Evolutionary conservation across 2,888 invertebrate species (phyloP).

Genomic region (Stomorhina lunata): DNA sequence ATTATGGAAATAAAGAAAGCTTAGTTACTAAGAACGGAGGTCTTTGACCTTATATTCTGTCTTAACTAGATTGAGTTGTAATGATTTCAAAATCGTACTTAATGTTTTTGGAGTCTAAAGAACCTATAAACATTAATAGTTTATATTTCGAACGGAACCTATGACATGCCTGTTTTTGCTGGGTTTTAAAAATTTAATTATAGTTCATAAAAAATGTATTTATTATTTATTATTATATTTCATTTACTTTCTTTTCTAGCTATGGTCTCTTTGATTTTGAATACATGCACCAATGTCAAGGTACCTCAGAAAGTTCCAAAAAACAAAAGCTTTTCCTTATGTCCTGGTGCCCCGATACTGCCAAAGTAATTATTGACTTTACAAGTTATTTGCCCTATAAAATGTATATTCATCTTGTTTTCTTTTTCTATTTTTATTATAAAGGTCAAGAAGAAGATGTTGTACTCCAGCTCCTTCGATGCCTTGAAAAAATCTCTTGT

Average conservation of each 20-base stretch:
- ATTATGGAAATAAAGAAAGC: too few species aligned
- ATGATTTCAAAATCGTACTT: too few species aligned
- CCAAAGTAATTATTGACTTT: slow-evolving; percentile 89
- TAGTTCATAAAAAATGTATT: neutral
- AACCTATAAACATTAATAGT: too few species aligned
- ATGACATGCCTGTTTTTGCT: too few species aligned
- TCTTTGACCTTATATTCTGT: too few species aligned
- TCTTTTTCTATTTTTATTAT: slow-evolving; percentile 37
- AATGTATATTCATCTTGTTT: neutral
- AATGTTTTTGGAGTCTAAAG: too few species aligned
- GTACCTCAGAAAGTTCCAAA: slow-evolving; percentile 97
- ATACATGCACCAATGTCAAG: slow-evolving; percentile 98
- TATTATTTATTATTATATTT: slow-evolving; percentile 1
- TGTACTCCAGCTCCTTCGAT: slow-evolving; percentile 97
- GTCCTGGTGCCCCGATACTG: slow-evolving; percentile 99
- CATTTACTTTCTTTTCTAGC: slow-evolving; percentile 77
- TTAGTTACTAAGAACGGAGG: too few species aligned
- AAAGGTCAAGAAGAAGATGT: slow-evolving; percentile 90
- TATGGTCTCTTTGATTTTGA: slow-evolving; percentile 99
- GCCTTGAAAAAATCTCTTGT: slow-evolving; percentile 98
- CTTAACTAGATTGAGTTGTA: too few species aligned
- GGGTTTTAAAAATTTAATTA: neutral
- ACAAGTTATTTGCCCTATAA: too few species aligned
- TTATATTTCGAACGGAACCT: too few species aligned
- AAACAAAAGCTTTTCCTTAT: slow-evolving; percentile 98